Percentiles rank a stretch among this genome's conserved stretches.
Evolutionary conservation across 2,113 vertebrate species (phyloP).

Genomic region (Solea solea): DNA sequence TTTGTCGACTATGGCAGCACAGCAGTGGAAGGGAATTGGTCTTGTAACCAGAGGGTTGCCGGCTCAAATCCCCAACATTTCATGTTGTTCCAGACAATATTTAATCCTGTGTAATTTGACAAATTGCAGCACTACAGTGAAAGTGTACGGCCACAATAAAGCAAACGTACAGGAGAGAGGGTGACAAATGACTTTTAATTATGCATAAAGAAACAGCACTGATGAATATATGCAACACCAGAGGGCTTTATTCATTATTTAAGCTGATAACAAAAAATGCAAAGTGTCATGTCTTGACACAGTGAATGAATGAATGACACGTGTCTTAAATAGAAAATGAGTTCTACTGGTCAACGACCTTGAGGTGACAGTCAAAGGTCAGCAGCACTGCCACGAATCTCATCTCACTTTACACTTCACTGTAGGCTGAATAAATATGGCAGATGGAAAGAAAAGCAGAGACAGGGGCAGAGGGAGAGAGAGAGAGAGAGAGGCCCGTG

Average conservation of each 20-base stretch:
- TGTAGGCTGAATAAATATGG: constrained; percentile 68
- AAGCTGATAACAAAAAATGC: constrained; percentile 2
- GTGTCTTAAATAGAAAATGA: constrained; percentile 17
- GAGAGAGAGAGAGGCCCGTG: constrained; percentile 69
- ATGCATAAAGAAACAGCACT: constrained; percentile 8
- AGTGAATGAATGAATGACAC: not conserved
- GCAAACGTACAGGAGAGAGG: not conserved
- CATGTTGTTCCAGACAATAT: too few species aligned
- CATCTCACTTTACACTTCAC: constrained; percentile 59
- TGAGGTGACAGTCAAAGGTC: constrained; percentile 43
- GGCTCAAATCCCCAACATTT: too few species aligned
- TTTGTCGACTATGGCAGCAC: too few species aligned
- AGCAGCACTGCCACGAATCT: constrained; percentile 17
- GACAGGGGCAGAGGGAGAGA: constrained; percentile 45
- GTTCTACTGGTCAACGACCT: constrained; percentile 38
- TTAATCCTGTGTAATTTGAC: too few species aligned
- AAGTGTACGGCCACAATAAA: not conserved
- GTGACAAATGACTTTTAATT: constrained; percentile 1
- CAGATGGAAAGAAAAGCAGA: constrained; percentile 70
- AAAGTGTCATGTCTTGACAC: not conserved
- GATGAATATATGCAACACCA: constrained; percentile 22
- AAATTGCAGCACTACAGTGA: too few species aligned
- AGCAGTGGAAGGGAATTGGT: too few species aligned
- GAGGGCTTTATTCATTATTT: constrained; percentile 27
- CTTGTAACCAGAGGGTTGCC: too few species aligned